phyloP scores from a whole-genome alignment of 1,140 invertebrate genomes.

The Drosophila baimaii region DNA sequence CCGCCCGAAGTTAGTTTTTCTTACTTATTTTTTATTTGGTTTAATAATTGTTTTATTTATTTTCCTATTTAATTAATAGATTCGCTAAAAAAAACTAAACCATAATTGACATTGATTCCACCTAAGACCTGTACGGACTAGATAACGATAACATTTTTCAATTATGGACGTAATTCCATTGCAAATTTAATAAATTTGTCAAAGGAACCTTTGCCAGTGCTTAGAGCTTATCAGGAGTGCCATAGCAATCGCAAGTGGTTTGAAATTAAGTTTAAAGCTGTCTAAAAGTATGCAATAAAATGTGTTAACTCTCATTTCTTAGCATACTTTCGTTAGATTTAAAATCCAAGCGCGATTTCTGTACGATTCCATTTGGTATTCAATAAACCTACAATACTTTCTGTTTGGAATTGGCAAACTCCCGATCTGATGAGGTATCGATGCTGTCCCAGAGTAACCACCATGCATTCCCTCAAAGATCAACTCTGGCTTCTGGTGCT shows the following conservation, averaged over 20 bases:
- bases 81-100: neutral
- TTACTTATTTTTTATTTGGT: no score
- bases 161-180: neutral
- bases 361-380: neutral
- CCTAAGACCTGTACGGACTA: conserved; percentile 4
- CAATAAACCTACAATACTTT: conserved; percentile 24
- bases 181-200: neutral
- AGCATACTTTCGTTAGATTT: neutral
- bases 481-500: conserved; percentile 14
- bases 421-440: neutral
- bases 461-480: conserved; percentile 9
- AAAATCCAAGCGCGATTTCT: neutral
- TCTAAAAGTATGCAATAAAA: neutral
- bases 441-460: conserved; percentile 8
- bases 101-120: neutral
- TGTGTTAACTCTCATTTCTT: neutral
- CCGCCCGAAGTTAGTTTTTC: no score
- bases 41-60: neutral
- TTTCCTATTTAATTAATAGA: neutral
- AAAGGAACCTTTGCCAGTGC: neutral
- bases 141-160: conserved; percentile 5
- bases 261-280: neutral
- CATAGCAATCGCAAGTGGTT: neutral
- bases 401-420: neutral
- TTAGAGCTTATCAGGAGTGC: neutral